Percentiles rank a stretch among this genome's conserved stretches.
Conservation (phyloP, 2,888 invertebrate species). For the Pseudococcus viburni region DNA sequence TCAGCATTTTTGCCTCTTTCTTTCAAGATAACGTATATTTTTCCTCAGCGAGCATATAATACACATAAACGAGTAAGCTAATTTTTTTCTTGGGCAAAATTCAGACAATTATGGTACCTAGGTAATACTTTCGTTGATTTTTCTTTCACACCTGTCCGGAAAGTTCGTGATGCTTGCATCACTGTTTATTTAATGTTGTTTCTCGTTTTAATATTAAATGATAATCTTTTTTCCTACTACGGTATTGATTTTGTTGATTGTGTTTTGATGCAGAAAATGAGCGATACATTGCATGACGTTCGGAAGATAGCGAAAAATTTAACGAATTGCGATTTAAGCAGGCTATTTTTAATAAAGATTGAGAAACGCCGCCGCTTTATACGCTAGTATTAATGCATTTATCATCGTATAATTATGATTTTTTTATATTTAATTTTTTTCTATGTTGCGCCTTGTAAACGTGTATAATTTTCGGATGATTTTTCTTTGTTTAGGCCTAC, state of each 20-base stretch:
- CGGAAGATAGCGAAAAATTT: conserved; percentile 47
- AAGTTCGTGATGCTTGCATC: no score
- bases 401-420: conserved; percentile 52
- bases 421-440: conserved; percentile 54
- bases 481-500: conserved; percentile 65
- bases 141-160: no score
- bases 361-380: conserved; percentile 50
- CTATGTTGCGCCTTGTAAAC: conserved; percentile 42
- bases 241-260: conserved; percentile 49
- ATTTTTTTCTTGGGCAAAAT: no score
- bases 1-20: no score
- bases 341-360: conserved; percentile 52
- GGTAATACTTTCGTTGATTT: no score
- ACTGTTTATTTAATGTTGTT: conserved; percentile 12
- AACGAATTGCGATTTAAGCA: conserved; percentile 56
- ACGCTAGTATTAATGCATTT: conserved; percentile 58
- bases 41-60: no score
- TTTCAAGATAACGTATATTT: no score
- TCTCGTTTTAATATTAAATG: conserved; percentile 3
- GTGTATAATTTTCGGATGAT: conserved; percentile 37
- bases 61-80: no score
- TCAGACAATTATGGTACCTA: no score
- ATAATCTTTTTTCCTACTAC: not conserved
- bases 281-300: conserved; percentile 43
- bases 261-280: conserved; percentile 54